A percentile compares a stretch with the other conserved stretches of the same genome.
These are phyloP conservation scores for Orchesella flavescens DNA, from an alignment of 2,888 invertebrate species.

Conservation along the genomic window DNA sequence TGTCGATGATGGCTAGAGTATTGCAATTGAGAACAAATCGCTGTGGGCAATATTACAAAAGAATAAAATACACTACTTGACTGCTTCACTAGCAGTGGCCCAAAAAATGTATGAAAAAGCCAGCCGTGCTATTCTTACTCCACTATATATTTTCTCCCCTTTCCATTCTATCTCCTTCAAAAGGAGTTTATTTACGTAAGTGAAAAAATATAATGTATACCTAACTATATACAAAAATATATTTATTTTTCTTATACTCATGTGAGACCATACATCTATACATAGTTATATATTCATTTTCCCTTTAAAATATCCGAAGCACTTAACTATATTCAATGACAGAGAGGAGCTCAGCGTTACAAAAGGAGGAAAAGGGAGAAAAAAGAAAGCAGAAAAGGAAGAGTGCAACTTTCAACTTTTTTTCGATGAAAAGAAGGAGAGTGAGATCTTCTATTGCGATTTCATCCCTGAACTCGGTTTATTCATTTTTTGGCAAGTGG, in stretches of 20 bases:
- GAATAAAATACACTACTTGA: constrained; percentile 16
- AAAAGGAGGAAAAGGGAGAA: neutral
- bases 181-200: constrained; percentile 12
- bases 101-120: neutral
- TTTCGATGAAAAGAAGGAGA: neutral
- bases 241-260: neutral
- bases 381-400: neutral
- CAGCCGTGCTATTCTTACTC: neutral
- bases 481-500: constrained; percentile 46
- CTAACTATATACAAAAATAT: neutral
- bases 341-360: neutral
- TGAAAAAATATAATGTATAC: neutral
- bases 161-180: neutral
- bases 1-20: constrained; percentile 11
- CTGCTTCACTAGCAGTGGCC: neutral
- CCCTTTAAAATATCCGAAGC: neutral
- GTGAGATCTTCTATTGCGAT: constrained; percentile 20
- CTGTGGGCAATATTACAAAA: constrained; percentile 40
- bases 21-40: constrained; percentile 35
- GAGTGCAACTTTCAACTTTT: constrained; percentile 3
- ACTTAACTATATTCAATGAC: neutral
- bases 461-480: constrained; percentile 30
- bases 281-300: neutral
- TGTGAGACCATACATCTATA: neutral
- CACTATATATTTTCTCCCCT: no score